Evolutionary conservation across 2,113 vertebrate species (phyloP).

Genomic region (Rhodinocichla rosea): DNA sequence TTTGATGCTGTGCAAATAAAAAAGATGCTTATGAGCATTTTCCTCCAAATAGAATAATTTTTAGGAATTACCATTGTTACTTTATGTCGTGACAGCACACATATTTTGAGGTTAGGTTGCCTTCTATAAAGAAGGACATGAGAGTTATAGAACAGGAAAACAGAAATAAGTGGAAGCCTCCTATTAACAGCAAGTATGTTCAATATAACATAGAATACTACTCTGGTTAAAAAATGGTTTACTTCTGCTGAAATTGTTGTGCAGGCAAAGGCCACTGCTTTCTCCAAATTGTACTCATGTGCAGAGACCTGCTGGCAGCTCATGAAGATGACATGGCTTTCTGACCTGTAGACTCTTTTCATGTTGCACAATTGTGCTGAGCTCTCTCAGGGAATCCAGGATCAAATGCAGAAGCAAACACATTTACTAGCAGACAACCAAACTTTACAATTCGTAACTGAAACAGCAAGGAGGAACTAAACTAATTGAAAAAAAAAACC

Average conservation of each 20-base stretch:
- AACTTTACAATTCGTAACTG: neutral
- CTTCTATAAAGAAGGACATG: neutral
- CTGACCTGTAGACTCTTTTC: neutral
- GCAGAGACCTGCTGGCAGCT: neutral
- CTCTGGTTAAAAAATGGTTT: neutral
- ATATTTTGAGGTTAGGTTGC: neutral
- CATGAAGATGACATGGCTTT: neutral
- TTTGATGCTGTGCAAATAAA: neutral
- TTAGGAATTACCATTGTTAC: neutral
- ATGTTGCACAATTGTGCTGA: neutral
- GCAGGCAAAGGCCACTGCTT: neutral
- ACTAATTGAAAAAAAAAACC: neutral
- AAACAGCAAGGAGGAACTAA: neutral
- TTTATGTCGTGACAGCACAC: accelerated
- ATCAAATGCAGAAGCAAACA: neutral
- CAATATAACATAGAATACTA: neutral
- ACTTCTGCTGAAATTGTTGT: neutral
- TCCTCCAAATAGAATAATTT: neutral
- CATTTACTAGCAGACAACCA: neutral
- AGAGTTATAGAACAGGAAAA: neutral
- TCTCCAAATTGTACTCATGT: accelerated
- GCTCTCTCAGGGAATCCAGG: neutral
- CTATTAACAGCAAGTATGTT: neutral
- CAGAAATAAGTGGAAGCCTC: neutral
- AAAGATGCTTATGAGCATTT: neutral